Percentiles rank a stretch among this genome's conserved stretches.
Evolutionary conservation across 1,140 invertebrate genomes (phyloP).

Genomic region (Reticulitermes speratus): DNA sequence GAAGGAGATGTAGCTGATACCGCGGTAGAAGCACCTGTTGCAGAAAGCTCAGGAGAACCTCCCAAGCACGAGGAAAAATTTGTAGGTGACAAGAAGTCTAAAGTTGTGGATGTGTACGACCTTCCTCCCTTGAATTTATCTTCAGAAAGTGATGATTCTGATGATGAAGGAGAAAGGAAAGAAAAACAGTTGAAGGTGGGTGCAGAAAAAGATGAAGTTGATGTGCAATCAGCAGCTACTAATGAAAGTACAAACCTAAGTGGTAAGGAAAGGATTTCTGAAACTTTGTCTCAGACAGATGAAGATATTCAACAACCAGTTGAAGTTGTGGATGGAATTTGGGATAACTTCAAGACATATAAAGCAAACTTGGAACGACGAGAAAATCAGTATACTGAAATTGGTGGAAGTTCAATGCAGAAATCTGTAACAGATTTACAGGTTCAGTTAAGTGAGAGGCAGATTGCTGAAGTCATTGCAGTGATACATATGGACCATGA

Average conservation of each 20-base stretch:
- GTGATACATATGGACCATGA: constrained; percentile 49
- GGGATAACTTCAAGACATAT: constrained; percentile 77
- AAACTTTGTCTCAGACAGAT: constrained; percentile 13
- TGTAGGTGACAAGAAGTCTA: constrained; percentile 39
- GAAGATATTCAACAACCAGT: constrained; percentile 43
- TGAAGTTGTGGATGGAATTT: constrained; percentile 66
- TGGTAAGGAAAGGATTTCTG: background rate
- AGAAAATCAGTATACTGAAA: constrained; percentile 36
- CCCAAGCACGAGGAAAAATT: constrained; percentile 31
- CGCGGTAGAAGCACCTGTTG: background rate
- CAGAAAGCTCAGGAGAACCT: background rate
- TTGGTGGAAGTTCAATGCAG: constrained; percentile 23
- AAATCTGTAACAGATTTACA: background rate
- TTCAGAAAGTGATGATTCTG: constrained; percentile 73
- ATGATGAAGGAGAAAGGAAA: constrained; percentile 49
- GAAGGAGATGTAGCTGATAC: background rate
- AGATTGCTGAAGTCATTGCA: background rate
- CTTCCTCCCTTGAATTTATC: constrained; percentile 76
- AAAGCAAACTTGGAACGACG: constrained; percentile 57
- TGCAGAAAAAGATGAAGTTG: background rate
- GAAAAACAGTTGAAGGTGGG: background rate
- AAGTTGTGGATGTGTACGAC: constrained; percentile 63
- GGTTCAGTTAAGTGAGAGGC: background rate
- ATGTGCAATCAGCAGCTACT: background rate
- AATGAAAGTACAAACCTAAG: background rate